Base-by-base conservation (phyloP, 2,888 invertebrate species). In the Bibio marci region DNA sequence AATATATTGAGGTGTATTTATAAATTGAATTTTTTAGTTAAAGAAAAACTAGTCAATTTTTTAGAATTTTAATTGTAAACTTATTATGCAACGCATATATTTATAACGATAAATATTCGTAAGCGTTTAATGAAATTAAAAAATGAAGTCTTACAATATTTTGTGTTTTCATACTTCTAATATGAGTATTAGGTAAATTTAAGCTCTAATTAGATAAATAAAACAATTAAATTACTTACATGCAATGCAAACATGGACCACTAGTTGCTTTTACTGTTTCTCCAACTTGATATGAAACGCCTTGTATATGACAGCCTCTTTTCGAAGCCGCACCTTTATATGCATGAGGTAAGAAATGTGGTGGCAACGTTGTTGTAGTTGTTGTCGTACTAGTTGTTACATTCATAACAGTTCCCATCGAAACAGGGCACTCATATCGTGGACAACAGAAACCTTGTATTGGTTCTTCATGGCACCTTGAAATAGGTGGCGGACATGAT, bases 401-500 rank as follows among this genome's bases (percentile, higher is more conserved):
- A 57, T 87, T 86, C 37, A 85, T 66, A 42, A 77, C 71, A 26
- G 79, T 77, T 30, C 81, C 83, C 81, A 82, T 85, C 2, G 82
- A 80, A 12, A 90, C 88, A 12, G 83, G 90, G 57, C 91, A 92
- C 61, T 90, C 88, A 58, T 90, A 92, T 52, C 90, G 70, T 37
- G 91, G 91, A 65, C 91, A 92, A 59, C 91, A 92, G 73, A 90
- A 91, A 17, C 91, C 91, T 59, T 76, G 74, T 50, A 92, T 91
- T 14, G 86, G 81, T 62, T 91, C 90, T 58, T 90, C 87, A 58
- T 82, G 83, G 53, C 91, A 92, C 41, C 83, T 82, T 37, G 80
- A 78, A 51, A 91, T 90, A 30, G 91, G 91, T 37, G 91, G 91
- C 38, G 91, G 91, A 63, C 91, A 92, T 52, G 88, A 88, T 62